Evolutionary conservation across 2,888 invertebrate genomes (phyloP).

Genomic region (Lumbricus terrestris): DNA sequence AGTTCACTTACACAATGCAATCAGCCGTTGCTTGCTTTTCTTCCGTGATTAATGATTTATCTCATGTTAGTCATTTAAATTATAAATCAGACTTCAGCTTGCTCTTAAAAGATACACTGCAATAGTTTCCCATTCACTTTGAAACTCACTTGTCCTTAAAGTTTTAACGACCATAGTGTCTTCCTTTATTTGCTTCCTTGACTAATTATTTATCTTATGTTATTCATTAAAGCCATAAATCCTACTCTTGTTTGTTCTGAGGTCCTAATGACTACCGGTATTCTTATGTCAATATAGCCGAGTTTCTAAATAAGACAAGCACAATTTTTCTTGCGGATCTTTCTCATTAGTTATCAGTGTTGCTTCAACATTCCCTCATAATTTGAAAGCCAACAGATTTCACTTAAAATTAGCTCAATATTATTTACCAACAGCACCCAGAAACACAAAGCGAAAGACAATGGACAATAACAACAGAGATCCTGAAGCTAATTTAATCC

Average conservation of each 20-base stretch:
- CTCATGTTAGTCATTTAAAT: too few relatives aligned
- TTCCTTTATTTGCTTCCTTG: not conserved
- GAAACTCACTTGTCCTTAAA: too few relatives aligned
- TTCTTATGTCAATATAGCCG: not conserved
- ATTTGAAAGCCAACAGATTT: not conserved
- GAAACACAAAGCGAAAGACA: not conserved
- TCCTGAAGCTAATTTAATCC: not conserved
- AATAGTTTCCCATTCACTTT: too few relatives aligned
- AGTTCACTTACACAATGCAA: not conserved
- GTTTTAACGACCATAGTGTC: too few relatives aligned
- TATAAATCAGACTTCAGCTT: too few relatives aligned
- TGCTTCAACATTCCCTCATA: not conserved
- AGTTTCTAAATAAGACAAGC: not conserved
- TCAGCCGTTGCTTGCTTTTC: not conserved
- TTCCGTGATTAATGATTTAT: not conserved
- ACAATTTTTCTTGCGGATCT: not conserved
- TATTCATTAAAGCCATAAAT: not conserved
- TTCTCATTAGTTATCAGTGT: not conserved
- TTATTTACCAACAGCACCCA: too few relatives aligned
- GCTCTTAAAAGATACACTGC: too few relatives aligned
- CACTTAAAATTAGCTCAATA: not conserved
- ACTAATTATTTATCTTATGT: too few relatives aligned
- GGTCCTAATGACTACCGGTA: too few relatives aligned
- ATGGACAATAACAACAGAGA: not conserved
- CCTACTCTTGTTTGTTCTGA: not conserved